Evolutionary conservation across 2,797 vertebrate species (phyloP).

Genomic region (Melopsittacus undulatus): DNA sequence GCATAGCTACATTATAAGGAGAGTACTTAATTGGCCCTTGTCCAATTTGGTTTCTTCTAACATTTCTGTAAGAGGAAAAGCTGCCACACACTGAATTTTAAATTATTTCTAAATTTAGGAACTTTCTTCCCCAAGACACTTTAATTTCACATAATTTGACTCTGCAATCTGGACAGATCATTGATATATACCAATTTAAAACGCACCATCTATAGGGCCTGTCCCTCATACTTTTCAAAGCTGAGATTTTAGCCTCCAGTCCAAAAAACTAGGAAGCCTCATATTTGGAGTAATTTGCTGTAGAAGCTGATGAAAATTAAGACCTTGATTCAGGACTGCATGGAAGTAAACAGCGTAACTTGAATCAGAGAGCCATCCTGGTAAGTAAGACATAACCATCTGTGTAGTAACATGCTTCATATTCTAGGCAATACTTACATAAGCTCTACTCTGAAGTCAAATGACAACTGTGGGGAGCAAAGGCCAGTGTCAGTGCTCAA

Average conservation of each 20-base stretch:
- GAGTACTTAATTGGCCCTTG: background rate
- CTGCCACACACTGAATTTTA: background rate
- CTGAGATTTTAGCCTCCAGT: background rate
- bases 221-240: background rate
- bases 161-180: background rate
- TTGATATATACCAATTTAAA: background rate
- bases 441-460: background rate
- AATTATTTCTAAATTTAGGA: background rate
- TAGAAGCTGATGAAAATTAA: background rate
- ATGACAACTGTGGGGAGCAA: background rate
- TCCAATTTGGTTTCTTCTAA: background rate
- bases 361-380: background rate
- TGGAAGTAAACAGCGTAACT: background rate
- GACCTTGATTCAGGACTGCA: background rate
- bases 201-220: background rate
- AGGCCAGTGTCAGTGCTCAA: background rate
- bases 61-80: background rate
- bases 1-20: background rate
- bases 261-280: background rate
- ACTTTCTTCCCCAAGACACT: background rate
- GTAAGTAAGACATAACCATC: background rate
- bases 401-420: background rate
- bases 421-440: background rate
- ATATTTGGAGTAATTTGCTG: background rate
- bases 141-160: background rate